Conservation (phyloP, 2,888 invertebrate species). For the Harmothoe impar region DNA sequence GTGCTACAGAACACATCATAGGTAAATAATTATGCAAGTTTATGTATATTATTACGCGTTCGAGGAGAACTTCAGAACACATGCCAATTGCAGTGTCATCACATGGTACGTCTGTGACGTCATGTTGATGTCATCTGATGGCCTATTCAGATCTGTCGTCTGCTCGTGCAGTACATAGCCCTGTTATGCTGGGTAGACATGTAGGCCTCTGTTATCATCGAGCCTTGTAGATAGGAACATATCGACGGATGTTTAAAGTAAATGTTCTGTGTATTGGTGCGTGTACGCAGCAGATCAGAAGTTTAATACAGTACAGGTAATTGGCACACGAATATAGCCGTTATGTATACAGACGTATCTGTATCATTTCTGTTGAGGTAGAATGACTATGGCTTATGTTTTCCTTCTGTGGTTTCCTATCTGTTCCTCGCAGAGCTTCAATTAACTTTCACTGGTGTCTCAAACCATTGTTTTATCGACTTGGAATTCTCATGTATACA, state of each 20-base stretch:
- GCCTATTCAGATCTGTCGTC: background rate
- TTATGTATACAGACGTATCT: too few relatives aligned
- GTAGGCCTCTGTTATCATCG: background rate
- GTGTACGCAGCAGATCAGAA: too few relatives aligned
- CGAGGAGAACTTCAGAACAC: background rate
- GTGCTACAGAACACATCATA: background rate
- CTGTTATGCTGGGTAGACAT: background rate
- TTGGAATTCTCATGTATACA: too few relatives aligned
- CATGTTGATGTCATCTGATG: conserved; percentile 2
- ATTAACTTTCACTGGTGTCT: too few relatives aligned
- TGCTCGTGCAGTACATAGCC: background rate
- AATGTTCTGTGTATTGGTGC: background rate
- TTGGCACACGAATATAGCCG: too few relatives aligned
- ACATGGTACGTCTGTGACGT: conserved; percentile 35
- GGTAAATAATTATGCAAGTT: conserved; percentile 45
- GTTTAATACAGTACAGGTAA: too few relatives aligned
- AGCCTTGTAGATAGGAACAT: conserved; percentile 31
- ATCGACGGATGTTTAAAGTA: background rate
- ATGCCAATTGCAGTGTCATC: background rate
- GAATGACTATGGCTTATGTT: too few relatives aligned
- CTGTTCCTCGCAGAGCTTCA: too few relatives aligned
- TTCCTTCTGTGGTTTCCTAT: too few relatives aligned
- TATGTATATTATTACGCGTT: background rate
- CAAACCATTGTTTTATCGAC: too few relatives aligned
- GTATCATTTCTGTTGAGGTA: too few relatives aligned